Conservation (phyloP, 37 sponge, comb jelly and placozoan species). For the Ianthella basta region DNA sequence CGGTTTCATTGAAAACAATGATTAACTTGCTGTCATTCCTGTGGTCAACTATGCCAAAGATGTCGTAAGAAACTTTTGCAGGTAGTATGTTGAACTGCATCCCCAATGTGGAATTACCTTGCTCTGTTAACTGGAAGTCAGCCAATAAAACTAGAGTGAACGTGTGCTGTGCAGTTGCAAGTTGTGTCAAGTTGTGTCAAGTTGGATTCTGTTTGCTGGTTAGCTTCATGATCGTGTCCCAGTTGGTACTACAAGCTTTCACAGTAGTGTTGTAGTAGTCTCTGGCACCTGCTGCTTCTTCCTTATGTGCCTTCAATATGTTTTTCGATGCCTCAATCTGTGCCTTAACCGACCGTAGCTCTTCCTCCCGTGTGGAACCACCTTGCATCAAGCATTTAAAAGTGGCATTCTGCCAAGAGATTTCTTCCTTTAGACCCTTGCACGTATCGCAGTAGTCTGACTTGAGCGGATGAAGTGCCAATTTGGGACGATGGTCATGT, state of each 20-base stretch:
- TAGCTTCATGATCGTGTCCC: conserved; percentile 29
- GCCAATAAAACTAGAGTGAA: conserved; percentile 27
- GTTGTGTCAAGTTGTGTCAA: not conserved
- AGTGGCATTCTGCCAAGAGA: conserved; percentile 2
- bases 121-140: conserved; percentile 43
- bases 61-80: conserved; percentile 46
- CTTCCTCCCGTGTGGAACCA: no score
- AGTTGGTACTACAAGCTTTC: not conserved
- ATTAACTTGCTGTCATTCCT: not conserved
- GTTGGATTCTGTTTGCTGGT: not conserved
- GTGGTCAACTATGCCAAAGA: conserved; percentile 56
- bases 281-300: not conserved
- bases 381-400: conserved; percentile 29
- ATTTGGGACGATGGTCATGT: no score
- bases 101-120: conserved; percentile 60
- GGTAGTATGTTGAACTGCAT: conserved; percentile 39
- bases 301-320: no score
- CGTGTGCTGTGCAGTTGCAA: conserved; percentile 6
- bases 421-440: conserved; percentile 19
- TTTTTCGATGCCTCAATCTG: not conserved
- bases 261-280: conserved; percentile 36
- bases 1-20: conserved; percentile 40
- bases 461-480: conserved; percentile 26
- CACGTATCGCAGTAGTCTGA: conserved; percentile 17
- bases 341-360: no score